Evolutionary conservation across 2,888 invertebrate species (phyloP), one percentile per base, ranked within the genome.

Genomic region (Itoplectis maculator): DNA sequence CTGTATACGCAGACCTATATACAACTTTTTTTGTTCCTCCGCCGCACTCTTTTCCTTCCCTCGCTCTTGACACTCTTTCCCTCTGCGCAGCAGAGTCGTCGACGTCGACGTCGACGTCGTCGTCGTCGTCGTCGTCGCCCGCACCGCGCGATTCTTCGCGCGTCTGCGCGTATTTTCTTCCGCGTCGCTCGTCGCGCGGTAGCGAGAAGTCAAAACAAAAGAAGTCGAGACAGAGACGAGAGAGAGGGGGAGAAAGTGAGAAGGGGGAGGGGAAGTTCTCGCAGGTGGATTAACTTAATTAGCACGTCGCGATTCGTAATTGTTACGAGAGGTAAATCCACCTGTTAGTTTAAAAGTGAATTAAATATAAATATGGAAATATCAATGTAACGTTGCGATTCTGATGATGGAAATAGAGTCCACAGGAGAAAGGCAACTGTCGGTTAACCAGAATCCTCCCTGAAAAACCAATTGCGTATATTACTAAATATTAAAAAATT

Each of bases 281-380:
- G n/a, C 79, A 47, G 72, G 66, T 73, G 59, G 81, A 83, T 85
- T 86, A 80, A 87, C 86, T 88, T 87, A 85, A 86, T 88, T 87
- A 88, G 84, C 82, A 79, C 83, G 79, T 84, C 86, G 75, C 81
- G 82, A 86, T 85, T 86, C 78, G 29, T 5, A 5, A 29, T 29
- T 29, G 29, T 29, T n/a, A n/a, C n/a, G n/a, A n/a, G n/a, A n/a
- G n/a, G n/a, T n/a, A n/a, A n/a, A n/a, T n/a, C n/a, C n/a, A n/a
- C n/a, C n/a, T n/a, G n/a, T n/a, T n/a, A n/a, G n/a, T n/a, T n/a
- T n/a, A n/a, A n/a, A n/a, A n/a, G n/a, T n/a, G n/a, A n/a, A n/a
- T n/a, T n/a, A n/a, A n/a, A n/a, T n/a, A n/a, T n/a, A n/a, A n/a
- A n/a, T n/a, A n/a, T n/a, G n/a, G n/a, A n/a, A n/a, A n/a, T n/a